These are phyloP conservation scores for Geophilus truncorum DNA, from an alignment of 2,888 invertebrate species.

Conservation along the genomic window DNA sequence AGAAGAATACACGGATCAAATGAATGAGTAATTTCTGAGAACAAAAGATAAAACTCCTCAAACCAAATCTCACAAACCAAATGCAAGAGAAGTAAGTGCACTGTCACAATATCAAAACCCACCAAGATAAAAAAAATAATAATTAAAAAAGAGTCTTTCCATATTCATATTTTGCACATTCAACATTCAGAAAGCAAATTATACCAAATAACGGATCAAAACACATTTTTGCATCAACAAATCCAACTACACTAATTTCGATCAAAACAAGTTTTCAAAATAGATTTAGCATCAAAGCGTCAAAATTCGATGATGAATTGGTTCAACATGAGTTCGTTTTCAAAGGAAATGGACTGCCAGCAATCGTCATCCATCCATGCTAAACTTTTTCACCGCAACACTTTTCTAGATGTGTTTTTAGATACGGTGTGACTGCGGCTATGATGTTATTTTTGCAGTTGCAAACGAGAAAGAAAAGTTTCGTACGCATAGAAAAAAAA, in stretches of 20 bases:
- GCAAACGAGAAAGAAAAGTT: not conserved
- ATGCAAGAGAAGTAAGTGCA: not conserved
- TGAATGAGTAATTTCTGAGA: not conserved
- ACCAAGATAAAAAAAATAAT: not conserved
- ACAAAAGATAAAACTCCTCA: not conserved
- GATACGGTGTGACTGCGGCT: no score
- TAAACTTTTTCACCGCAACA: no score
- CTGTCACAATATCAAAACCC: not conserved
- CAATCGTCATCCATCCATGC: no score
- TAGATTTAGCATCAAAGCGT: not conserved
- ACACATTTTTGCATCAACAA: not conserved
- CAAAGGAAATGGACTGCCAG: not conserved
- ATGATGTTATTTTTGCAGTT: not conserved
- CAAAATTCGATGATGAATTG: not conserved
- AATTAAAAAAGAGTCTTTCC: no score
- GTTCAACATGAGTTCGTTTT: not conserved
- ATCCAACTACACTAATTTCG: not conserved
- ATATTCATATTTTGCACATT: no score
- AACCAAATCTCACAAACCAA: not conserved
- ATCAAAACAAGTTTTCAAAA: not conserved
- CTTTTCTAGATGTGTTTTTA: no score
- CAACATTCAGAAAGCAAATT: not conserved
- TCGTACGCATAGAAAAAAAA: not conserved
- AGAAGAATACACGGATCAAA: not conserved
- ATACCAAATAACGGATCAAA: no score